phyloP scores from a whole-genome alignment of 2,113 vertebrate genomes.

The Caranx melampygus region DNA sequence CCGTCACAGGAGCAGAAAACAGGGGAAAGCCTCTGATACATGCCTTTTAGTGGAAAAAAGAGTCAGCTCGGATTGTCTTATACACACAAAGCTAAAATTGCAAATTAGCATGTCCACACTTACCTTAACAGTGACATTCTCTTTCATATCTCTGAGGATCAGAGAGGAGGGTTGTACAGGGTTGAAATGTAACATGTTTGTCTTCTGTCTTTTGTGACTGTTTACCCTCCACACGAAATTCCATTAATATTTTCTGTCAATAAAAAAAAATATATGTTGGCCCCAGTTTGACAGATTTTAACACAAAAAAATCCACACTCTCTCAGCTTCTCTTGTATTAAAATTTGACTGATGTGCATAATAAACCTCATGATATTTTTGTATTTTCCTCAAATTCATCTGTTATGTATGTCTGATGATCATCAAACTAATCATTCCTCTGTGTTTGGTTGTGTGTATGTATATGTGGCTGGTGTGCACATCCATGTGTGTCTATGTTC shows the following conservation, averaged over 20 bases:
- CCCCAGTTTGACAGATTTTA: neutral
- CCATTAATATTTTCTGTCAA: neutral
- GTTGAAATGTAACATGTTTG: neutral
- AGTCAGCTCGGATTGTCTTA: too few species aligned
- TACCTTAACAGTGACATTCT: neutral
- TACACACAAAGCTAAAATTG: neutral
- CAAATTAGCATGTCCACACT: neutral
- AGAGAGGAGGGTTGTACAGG: neutral
- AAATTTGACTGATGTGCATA: conserved; percentile 16
- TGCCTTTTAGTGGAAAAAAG: neutral
- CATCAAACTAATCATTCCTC: conserved; percentile 43
- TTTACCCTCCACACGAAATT: neutral
- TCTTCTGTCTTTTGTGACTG: neutral
- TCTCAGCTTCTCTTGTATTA: neutral
- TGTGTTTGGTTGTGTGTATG: conserved; percentile 33
- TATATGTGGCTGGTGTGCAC: conserved; percentile 32
- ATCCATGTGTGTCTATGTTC: conserved; percentile 36
- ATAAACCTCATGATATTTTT: conserved; percentile 3
- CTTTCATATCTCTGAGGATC: neutral
- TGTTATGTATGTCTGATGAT: conserved; percentile 36
- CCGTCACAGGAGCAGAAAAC: neutral
- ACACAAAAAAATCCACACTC: neutral
- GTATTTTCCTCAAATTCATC: conserved; percentile 6
- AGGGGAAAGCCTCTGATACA: neutral
- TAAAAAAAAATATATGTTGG: neutral